phyloP scores from a whole-genome alignment of 2,797 vertebrate genomes.

The Ceryle rudis region DNA sequence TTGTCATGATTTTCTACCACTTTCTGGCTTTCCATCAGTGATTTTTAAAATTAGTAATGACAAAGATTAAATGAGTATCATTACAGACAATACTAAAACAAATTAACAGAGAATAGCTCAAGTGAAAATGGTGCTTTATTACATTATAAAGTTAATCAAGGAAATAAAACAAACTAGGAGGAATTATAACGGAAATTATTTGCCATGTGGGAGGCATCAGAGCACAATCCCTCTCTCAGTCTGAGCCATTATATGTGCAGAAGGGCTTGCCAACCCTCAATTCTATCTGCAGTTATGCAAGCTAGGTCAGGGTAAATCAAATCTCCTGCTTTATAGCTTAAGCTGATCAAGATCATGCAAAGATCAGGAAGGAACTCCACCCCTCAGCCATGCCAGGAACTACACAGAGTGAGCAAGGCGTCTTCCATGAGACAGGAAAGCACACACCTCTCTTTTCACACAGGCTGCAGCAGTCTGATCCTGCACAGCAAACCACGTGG shows the following conservation, averaged over 20 bases:
- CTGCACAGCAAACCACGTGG: neutral
- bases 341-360: conserved; percentile 58
- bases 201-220: conserved; percentile 54
- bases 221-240: conserved; percentile 38
- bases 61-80: conserved; percentile 72
- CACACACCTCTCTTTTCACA: neutral
- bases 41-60: conserved; percentile 66
- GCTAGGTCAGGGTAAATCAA: conserved; percentile 53
- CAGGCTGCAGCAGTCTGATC: neutral
- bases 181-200: conserved; percentile 72
- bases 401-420: neutral
- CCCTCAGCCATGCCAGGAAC: conserved; percentile 26
- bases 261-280: conserved; percentile 29
- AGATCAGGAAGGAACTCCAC: conserved; percentile 61
- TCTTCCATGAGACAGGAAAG: conserved; percentile 31
- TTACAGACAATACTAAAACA: conserved; percentile 71
- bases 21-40: conserved; percentile 60
- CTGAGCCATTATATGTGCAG: conserved; percentile 47
- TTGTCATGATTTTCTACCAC: conserved; percentile 6
- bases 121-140: conserved; percentile 65
- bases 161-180: conserved; percentile 74
- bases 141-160: conserved; percentile 73
- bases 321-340: conserved; percentile 62
- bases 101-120: conserved; percentile 68
- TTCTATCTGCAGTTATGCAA: conserved; percentile 58